A percentile compares a stretch with the other conserved stretches of the same genome.
Evolutionary conservation across 2,797 vertebrate genomes (phyloP).

Genomic region (Spinibarbus caldwelli): DNA sequence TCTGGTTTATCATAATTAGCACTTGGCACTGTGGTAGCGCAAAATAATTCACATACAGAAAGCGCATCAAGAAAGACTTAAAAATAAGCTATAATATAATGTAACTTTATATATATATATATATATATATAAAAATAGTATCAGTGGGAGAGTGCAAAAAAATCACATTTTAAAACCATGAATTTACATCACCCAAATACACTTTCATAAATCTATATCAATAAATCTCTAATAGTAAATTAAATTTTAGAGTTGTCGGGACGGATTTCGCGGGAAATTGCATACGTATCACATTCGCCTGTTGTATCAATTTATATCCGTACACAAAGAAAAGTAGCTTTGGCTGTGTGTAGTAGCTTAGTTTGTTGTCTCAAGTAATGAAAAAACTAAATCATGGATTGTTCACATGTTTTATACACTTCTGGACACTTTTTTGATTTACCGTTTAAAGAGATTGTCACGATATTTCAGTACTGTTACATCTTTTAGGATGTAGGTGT

Average conservation of each 20-base stretch:
- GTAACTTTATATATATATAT: too few relatives aligned
- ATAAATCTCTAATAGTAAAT: neutral
- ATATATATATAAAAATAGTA: neutral
- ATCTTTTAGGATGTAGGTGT: neutral
- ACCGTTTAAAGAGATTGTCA: neutral
- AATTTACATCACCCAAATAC: neutral
- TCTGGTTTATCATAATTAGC: too few relatives aligned
- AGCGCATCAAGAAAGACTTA: neutral
- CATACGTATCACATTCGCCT: neutral
- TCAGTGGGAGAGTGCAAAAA: neutral
- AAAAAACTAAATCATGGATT: neutral
- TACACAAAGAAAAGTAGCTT: neutral
- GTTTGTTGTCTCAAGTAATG: neutral
- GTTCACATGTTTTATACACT: neutral
- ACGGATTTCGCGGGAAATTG: neutral
- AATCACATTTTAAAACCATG: neutral
- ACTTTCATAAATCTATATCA: neutral
- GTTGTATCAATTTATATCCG: too few relatives aligned
- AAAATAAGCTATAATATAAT: neutral
- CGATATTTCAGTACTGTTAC: neutral
- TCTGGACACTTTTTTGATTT: neutral
- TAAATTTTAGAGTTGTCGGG: neutral
- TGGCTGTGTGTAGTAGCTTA: neutral
- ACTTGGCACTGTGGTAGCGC: neutral
- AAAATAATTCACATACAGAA: neutral